Conservation (phyloP, 2,797 vertebrate species). For the Diceros bicornis region DNA sequence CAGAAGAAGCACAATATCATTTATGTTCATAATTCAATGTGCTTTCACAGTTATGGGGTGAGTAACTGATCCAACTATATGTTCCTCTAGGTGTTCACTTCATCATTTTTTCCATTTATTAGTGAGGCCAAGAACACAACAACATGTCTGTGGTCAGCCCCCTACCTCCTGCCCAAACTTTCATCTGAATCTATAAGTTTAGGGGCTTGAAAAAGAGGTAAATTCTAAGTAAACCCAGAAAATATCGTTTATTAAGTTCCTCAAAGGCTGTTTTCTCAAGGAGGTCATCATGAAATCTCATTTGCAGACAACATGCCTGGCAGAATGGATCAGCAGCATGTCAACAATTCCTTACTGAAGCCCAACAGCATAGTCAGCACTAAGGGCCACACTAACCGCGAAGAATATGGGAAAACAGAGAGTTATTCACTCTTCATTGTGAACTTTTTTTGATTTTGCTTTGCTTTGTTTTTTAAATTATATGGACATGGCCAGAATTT, state of each 20-base stretch:
- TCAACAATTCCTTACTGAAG: neutral
- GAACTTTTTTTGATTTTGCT: neutral
- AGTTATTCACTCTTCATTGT: neutral
- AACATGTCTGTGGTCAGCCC: neutral
- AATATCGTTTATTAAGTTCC: neutral
- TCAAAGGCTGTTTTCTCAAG: neutral
- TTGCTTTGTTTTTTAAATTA: conserved; percentile 51
- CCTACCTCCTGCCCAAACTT: neutral
- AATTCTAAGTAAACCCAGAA: neutral
- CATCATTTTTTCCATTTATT: neutral
- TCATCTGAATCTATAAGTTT: neutral
- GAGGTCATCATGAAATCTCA: neutral
- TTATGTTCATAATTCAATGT: neutral
- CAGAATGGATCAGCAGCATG: neutral
- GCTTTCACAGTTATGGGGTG: neutral
- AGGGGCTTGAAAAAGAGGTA: neutral
- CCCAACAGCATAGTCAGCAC: neutral
- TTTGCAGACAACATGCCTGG: neutral
- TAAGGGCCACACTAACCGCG: neutral
- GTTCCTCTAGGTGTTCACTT: neutral
- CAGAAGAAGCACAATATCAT: neutral
- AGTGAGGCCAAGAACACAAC: neutral
- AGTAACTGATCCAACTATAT: neutral
- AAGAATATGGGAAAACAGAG: neutral
- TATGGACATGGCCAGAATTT: conserved; percentile 18